phyloP scores from a whole-genome alignment of 2,888 invertebrate species.

The Nephrotoma appendiculata region DNA sequence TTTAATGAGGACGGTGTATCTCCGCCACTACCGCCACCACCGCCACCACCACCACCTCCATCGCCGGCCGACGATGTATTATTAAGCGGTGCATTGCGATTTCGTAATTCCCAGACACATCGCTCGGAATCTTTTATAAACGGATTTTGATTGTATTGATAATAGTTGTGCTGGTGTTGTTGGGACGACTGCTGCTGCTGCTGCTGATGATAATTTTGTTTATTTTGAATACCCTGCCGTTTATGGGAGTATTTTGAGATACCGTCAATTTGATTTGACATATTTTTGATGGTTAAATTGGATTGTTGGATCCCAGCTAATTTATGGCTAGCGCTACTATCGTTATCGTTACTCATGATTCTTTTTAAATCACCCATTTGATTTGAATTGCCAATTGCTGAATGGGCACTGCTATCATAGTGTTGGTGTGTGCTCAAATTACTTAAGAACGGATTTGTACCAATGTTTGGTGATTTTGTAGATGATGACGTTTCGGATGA shows the following conservation, averaged over 20 bases:
- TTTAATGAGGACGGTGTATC: neutral
- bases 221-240: neutral
- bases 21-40: neutral
- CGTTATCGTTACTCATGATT: conserved; percentile 5
- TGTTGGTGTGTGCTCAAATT: conserved; percentile 9
- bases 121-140: conserved; percentile 12
- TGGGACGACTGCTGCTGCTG: neutral
- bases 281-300: neutral
- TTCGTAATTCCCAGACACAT: conserved; percentile 10
- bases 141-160: conserved; percentile 12
- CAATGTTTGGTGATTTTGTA: conserved; percentile 27
- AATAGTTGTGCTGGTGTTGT: neutral
- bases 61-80: neutral
- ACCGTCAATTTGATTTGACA: conserved; percentile 6
- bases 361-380: neutral
- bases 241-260: neutral
- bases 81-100: conserved; percentile 1
- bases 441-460: conserved; percentile 30
- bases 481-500: conserved; percentile 31
- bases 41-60: too few relatives aligned
- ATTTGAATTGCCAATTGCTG: neutral
- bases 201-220: conserved; percentile 1
- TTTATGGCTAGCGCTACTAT: neutral
- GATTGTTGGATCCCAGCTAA: neutral
- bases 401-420: neutral